Evolutionary conservation across 2,113 vertebrate genomes (phyloP).

Genomic region (Amia ocellicauda): DNA sequence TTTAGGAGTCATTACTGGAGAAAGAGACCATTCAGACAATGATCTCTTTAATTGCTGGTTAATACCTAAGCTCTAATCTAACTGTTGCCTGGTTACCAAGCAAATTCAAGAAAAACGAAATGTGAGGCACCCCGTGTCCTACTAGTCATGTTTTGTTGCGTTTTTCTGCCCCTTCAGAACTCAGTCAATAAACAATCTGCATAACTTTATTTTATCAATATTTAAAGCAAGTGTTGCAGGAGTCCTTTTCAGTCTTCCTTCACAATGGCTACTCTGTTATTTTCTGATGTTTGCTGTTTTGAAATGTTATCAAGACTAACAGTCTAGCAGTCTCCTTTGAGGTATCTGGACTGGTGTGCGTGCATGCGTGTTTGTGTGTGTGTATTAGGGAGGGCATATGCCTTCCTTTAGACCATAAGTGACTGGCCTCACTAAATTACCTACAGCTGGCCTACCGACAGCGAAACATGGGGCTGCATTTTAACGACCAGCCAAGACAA

Average conservation of each 20-base stretch:
- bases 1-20: constrained; percentile 42
- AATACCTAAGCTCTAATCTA: constrained; percentile 45
- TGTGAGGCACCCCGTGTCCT: constrained; percentile 32
- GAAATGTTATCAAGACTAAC: constrained; percentile 70
- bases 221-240: constrained; percentile 75
- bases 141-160: no score
- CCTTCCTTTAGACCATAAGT: constrained; percentile 57
- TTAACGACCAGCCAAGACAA: constrained; percentile 75
- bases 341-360: constrained; percentile 17
- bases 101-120: constrained; percentile 41
- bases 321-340: constrained; percentile 55
- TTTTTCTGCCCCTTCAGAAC: constrained; percentile 42
- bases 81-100: constrained; percentile 32
- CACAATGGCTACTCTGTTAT: constrained; percentile 56
- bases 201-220: constrained; percentile 80
- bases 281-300: constrained; percentile 67
- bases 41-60: constrained; percentile 53
- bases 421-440: constrained; percentile 65
- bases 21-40: constrained; percentile 39
- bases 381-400: constrained; percentile 51
- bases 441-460: constrained; percentile 62
- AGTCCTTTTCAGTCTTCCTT: constrained; percentile 56
- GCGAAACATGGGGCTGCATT: constrained; percentile 71
- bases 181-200: constrained; percentile 82
- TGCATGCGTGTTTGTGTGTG: constrained; percentile 28